Evolutionary conservation across 2,797 vertebrate species (phyloP).

Genomic region (Amniataba percoides): DNA sequence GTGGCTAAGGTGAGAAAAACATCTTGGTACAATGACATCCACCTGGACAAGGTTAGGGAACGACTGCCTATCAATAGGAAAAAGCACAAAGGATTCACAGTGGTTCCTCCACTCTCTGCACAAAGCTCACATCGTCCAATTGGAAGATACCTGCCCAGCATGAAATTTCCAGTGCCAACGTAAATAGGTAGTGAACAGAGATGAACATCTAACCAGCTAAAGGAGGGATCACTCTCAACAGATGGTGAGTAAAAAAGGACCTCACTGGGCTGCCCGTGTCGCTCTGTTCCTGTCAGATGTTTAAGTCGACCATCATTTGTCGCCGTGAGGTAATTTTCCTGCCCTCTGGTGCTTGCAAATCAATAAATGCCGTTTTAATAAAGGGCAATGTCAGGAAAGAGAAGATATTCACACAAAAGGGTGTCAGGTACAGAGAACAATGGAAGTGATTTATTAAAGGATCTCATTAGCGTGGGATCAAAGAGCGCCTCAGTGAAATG

Average conservation of each 20-base stretch:
- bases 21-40: background rate
- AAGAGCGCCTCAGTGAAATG: slow-evolving; percentile 34
- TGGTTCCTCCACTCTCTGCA: background rate
- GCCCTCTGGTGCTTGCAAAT: background rate
- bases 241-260: background rate
- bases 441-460: slow-evolving; percentile 34
- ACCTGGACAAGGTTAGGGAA: background rate
- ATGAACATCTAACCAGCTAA: background rate
- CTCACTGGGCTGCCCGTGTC: background rate
- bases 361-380: background rate
- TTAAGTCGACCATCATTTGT: background rate
- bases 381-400: background rate
- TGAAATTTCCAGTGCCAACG: background rate
- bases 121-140: background rate
- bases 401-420: background rate
- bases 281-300: background rate
- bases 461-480: slow-evolving; percentile 45
- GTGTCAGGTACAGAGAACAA: slow-evolving; percentile 5
- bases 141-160: background rate
- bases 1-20: background rate
- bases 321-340: background rate
- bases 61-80: background rate
- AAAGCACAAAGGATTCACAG: background rate
- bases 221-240: background rate
- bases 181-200: background rate